Percentiles rank a stretch among this genome's conserved stretches.
Conservation (phyloP, 2,797 vertebrate genomes). For the Columba guinea region DNA sequence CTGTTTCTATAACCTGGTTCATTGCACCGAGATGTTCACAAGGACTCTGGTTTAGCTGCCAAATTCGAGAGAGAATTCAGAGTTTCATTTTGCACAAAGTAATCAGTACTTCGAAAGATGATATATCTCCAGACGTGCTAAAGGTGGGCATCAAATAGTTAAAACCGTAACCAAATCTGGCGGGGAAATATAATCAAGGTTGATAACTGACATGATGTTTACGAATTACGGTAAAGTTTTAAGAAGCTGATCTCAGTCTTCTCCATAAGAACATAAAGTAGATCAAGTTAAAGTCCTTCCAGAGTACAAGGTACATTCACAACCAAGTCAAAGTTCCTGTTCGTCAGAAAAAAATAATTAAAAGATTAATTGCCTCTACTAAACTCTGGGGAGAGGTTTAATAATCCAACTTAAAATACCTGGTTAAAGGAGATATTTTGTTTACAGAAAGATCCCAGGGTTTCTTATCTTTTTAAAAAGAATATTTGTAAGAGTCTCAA, state of each 20-base stretch:
- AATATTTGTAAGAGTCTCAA: neutral
- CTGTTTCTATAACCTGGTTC: neutral
- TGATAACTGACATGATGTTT: neutral
- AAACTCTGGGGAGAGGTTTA: conserved; percentile 5
- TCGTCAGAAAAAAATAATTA: conserved; percentile 38
- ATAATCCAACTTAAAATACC: neutral
- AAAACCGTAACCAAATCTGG: neutral
- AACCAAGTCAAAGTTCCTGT: neutral
- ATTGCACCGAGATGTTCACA: neutral
- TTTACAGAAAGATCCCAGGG: neutral
- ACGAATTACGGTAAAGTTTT: neutral
- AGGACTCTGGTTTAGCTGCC: neutral
- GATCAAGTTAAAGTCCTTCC: neutral
- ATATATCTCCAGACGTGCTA: neutral
- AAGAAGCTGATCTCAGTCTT: neutral
- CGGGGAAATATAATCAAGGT: neutral
- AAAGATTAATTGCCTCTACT: neutral
- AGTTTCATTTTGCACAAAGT: neutral
- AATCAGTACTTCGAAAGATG: neutral
- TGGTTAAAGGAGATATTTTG: neutral
- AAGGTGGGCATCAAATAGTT: neutral
- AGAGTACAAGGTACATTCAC: neutral
- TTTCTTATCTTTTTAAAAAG: neutral
- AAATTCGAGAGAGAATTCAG: neutral
- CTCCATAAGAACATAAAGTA: neutral